Base-by-base conservation (phyloP, 1,140 invertebrate genomes). In the Protaetia brevitarsis region DNA sequence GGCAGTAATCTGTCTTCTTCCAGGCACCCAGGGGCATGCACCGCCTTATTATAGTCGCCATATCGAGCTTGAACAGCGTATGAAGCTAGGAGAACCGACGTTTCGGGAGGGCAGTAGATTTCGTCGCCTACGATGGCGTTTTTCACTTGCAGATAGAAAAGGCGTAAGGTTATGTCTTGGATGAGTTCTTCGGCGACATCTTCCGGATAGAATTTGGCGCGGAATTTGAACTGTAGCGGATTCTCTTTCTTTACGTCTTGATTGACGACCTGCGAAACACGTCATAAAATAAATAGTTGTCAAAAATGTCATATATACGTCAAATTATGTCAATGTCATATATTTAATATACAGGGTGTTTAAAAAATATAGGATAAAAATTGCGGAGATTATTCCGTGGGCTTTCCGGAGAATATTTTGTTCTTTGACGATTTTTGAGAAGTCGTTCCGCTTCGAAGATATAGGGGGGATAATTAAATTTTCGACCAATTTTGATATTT, bases 121-220 rank as follows among this genome's bases (percentile, higher is more conserved):
- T 99, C 96, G 82, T 98, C 96, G 60, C 90, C 94, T 61, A 99
- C 85, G 79, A 99, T 98, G 64, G 89, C 88, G 82, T 99, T 97
- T 82, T 99, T 99, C 51, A 99, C 96, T 94, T 99, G 89, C 66
- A 99, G 87, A 81, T 97, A 99, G 84, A 99, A 99, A 56, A 99
- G 85, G 76, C 95, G 91, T 79, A 98, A 85, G 71, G 97, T 99
- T 74, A 99, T 97, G 78, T 99, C 97, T 81, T 99, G 97, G 77
- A 99, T 99, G 61, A 99, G 87, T 84, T 99, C 97, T 78, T 99
- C 96, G 61, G 93, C 92, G 21, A 98, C 97, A 83, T 99, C 97
- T 83, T 99, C 98, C 1, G 98, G 98, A 82, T 97, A 99, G 83
- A 99, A 99, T 88, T 99, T 99, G 78, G 97, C 97, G 71, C 97